These are phyloP conservation scores for Engraulis encrasicolus DNA, from an alignment of 2,113 vertebrate species.

Conservation along the genomic window DNA sequence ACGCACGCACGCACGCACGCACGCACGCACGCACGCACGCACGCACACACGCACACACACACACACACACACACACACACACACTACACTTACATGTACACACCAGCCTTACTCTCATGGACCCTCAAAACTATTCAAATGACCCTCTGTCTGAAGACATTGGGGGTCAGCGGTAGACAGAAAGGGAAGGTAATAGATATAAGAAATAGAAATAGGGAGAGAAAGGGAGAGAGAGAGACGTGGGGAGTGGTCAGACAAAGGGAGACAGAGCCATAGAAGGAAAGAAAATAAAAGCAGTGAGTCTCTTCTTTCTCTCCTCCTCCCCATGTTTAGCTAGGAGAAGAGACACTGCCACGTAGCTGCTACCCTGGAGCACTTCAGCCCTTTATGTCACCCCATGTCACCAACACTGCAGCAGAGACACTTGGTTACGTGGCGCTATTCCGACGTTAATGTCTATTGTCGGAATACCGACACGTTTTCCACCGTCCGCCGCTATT, in stretches of 20 bases:
- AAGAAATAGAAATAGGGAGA: background rate
- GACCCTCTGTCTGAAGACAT: too few relatives aligned
- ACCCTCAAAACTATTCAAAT: conserved; percentile 6
- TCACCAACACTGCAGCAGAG: background rate
- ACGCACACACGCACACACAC: background rate
- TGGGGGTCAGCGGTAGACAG: too few relatives aligned
- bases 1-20: background rate
- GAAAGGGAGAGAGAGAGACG: background rate
- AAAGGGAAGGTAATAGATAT: too few relatives aligned
- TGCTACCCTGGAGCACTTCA: background rate
- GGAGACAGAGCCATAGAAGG: too few relatives aligned
- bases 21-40: background rate
- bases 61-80: background rate
- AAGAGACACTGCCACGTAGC: background rate
- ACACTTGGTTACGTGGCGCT: too few relatives aligned
- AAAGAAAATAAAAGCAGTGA: too few relatives aligned
- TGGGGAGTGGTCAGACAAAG: too few relatives aligned
- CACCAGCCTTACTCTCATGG: too few relatives aligned
- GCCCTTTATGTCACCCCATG: background rate
- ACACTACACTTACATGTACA: background rate
- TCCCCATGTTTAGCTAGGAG: background rate
- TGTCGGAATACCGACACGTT: too few relatives aligned
- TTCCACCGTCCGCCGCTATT: too few relatives aligned
- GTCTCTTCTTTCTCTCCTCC: background rate
- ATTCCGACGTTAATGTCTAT: too few relatives aligned